phyloP scores from a whole-genome alignment of 53 echinoderm and acorn worm genomes.

The Arbacia lixula region DNA sequence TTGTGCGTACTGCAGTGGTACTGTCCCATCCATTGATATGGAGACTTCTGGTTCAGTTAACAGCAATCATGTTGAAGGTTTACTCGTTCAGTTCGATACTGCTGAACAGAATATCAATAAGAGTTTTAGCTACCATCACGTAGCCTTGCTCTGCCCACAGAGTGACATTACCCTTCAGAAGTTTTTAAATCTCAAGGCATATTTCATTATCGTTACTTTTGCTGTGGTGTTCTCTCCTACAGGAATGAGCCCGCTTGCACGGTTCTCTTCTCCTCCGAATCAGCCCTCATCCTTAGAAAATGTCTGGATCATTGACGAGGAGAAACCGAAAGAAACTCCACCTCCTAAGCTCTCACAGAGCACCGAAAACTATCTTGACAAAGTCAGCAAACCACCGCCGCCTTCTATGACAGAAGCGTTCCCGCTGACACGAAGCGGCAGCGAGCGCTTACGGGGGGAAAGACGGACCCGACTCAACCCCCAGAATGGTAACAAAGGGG shows the following conservation, averaged over 20 bases:
- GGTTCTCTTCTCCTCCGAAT: conserved; percentile 1
- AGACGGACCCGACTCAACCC: neutral
- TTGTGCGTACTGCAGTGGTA: too few relatives aligned
- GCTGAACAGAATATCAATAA: too few relatives aligned
- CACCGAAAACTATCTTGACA: neutral
- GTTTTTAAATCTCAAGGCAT: too few relatives aligned
- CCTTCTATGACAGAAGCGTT: neutral
- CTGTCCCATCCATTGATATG: too few relatives aligned
- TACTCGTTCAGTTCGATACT: too few relatives aligned
- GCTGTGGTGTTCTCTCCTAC: neutral
- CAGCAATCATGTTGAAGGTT: too few relatives aligned
- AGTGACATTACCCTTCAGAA: too few relatives aligned
- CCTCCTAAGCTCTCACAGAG: neutral
- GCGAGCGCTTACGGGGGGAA: conserved; percentile 2
- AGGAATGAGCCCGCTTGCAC: conserved; percentile 35
- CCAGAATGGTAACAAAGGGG: neutral
- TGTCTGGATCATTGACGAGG: conserved; percentile 46
- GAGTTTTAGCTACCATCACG: too few relatives aligned
- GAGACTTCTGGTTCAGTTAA: too few relatives aligned
- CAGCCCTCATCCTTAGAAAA: conserved; percentile 6
- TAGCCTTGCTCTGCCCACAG: too few relatives aligned
- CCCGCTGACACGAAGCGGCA: conserved; percentile 3
- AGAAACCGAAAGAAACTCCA: neutral
- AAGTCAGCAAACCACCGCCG: neutral
- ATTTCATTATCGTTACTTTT: too few relatives aligned